Evolutionary conservation across 1,140 invertebrate species (phyloP).

Genomic region (Tribolium madens): DNA sequence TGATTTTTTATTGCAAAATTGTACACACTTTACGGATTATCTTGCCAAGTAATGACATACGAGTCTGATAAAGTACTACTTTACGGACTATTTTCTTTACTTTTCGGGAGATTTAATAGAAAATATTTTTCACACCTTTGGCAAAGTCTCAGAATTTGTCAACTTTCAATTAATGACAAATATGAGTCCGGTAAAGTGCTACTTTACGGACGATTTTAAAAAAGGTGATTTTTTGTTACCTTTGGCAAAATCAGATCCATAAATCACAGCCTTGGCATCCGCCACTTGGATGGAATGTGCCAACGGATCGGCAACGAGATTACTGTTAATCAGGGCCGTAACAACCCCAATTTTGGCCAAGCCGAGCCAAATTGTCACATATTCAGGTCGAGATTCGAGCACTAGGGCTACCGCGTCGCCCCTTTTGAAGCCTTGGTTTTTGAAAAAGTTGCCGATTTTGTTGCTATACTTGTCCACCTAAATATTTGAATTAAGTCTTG

Average conservation of each 20-base stretch:
- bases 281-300: conserved; percentile 84
- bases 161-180: too few relatives aligned
- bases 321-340: conserved; percentile 90
- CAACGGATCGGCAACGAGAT: conserved; percentile 81
- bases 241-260: conserved; percentile 57
- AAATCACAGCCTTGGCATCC: conserved; percentile 82
- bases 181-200: too few relatives aligned
- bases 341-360: conserved; percentile 87
- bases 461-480: conserved; percentile 84
- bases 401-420: conserved; percentile 88
- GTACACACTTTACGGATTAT: too few relatives aligned
- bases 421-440: conserved; percentile 71
- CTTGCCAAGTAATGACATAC: too few relatives aligned
- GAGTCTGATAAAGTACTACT: too few relatives aligned
- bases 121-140: too few relatives aligned
- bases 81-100: too few relatives aligned
- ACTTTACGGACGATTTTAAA: too few relatives aligned
- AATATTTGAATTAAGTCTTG: conserved; percentile 43
- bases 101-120: too few relatives aligned
- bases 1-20: too few relatives aligned
- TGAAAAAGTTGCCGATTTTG: conserved; percentile 81
- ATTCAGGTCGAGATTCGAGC: conserved; percentile 87
- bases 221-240: too few relatives aligned
- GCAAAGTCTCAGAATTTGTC: too few relatives aligned
- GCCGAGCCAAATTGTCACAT: conserved; percentile 86